Evolutionary conservation across 2,113 vertebrate species (phyloP).

Genomic region (Spheniscus mendiculus): DNA sequence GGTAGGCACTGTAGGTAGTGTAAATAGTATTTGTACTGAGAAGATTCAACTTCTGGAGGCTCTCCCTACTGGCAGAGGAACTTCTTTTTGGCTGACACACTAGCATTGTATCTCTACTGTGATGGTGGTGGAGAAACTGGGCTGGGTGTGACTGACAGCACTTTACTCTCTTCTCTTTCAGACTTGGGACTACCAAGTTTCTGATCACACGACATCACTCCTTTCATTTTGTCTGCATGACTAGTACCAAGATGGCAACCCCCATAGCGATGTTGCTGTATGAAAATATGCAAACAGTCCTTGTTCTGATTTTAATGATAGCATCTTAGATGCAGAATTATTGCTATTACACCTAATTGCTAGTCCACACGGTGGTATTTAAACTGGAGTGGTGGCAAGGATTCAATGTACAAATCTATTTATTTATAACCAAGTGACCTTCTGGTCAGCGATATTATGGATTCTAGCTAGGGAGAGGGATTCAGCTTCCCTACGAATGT

Average conservation of each 20-base stretch:
- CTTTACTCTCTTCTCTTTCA: neutral
- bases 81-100: neutral
- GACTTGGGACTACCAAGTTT: neutral
- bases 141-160: neutral
- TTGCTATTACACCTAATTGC: neutral
- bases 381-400: neutral
- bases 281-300: neutral
- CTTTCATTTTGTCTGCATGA: neutral
- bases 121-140: neutral
- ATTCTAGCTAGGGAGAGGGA: neutral
- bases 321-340: neutral
- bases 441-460: conserved; percentile 24
- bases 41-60: neutral
- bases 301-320: neutral
- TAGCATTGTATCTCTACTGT: neutral
- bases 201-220: neutral
- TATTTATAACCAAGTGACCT: conserved; percentile 43
- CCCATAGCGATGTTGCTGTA: neutral
- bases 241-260: neutral
- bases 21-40: neutral
- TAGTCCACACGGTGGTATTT: neutral
- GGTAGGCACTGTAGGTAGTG: neutral
- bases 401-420: conserved; percentile 33
- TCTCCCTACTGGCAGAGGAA: neutral
- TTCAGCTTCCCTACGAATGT: neutral